phyloP scores from a whole-genome alignment of 2,888 invertebrate species.

The Hypomecis atomaria region DNA sequence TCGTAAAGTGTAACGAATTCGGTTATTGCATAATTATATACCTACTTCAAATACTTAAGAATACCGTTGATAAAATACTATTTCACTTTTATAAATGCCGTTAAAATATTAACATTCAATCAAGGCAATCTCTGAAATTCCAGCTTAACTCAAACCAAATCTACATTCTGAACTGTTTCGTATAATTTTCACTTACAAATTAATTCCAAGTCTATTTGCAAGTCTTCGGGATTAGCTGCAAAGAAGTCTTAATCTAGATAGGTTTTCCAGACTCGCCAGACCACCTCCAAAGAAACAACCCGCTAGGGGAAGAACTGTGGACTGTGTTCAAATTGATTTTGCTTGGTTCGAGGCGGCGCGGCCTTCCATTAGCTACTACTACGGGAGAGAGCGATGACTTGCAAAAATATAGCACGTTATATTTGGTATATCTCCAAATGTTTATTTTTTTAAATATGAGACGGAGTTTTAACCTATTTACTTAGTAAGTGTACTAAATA shows the following conservation, averaged over 20 bases:
- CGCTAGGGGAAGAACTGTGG: constrained; percentile 42
- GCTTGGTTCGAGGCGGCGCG: constrained; percentile 54
- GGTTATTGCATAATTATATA: too few species aligned
- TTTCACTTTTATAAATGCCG: neutral
- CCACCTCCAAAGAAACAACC: constrained; percentile 26
- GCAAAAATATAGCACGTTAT: constrained; percentile 8
- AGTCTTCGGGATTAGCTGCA: constrained; percentile 36
- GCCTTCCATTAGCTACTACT: constrained; percentile 52
- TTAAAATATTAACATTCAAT: neutral
- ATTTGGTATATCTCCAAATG: too few species aligned
- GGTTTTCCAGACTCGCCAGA: constrained; percentile 23
- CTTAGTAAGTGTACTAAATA: too few species aligned
- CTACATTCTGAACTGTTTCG: neutral
- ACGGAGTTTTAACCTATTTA: too few species aligned
- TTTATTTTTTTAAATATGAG: too few species aligned
- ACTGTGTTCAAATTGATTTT: constrained; percentile 71
- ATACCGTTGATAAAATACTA: too few species aligned
- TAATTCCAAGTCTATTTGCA: constrained; percentile 30
- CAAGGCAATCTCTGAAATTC: neutral
- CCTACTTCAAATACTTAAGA: too few species aligned
- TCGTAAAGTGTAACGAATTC: too few species aligned
- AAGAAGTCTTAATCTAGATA: constrained; percentile 32
- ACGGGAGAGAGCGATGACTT: neutral
- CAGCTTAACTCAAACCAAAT: neutral
- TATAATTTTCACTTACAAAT: constrained; percentile 6